These are phyloP conservation scores for Digitonthophagus gazella DNA, from an alignment of 2,888 invertebrate species.

Conservation along the genomic window DNA sequence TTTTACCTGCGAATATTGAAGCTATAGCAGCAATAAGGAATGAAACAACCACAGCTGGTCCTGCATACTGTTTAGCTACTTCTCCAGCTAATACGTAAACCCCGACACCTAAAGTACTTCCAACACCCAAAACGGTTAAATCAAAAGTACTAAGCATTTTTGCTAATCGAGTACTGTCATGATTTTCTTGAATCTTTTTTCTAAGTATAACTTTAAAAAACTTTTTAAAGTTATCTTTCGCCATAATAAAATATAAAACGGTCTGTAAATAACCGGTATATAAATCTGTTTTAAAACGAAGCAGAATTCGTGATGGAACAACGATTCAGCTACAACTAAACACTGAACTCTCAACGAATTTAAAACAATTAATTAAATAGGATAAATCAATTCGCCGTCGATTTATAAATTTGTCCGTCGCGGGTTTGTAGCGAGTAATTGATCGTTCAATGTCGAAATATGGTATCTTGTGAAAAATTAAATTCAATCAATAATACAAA, in stretches of 20 bases:
- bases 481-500: too few species aligned
- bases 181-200: slow-evolving; percentile 50
- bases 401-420: not conserved
- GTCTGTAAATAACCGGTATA: too few species aligned
- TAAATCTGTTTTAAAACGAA: too few species aligned
- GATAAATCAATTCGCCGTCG: not conserved
- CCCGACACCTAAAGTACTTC: slow-evolving; percentile 84
- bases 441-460: not conserved
- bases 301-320: too few species aligned
- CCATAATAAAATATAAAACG: too few species aligned
- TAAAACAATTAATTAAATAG: not conserved
- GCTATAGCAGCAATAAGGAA: slow-evolving; percentile 88
- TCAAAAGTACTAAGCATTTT: slow-evolving; percentile 79
- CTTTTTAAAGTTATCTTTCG: slow-evolving; percentile 23
- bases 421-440: not conserved
- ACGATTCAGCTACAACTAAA: not conserved
- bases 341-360: not conserved
- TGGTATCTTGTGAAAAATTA: too few species aligned
- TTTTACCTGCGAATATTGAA: slow-evolving; percentile 81
- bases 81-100: slow-evolving; percentile 87
- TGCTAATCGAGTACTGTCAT: slow-evolving; percentile 57
- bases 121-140: slow-evolving; percentile 78
- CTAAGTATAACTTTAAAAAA: slow-evolving; percentile 44
- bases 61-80: slow-evolving; percentile 76
- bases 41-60: slow-evolving; percentile 83